These are phyloP conservation scores for Solen grandis DNA, from an alignment of 1,140 invertebrate species.

Conservation along the genomic window DNA sequence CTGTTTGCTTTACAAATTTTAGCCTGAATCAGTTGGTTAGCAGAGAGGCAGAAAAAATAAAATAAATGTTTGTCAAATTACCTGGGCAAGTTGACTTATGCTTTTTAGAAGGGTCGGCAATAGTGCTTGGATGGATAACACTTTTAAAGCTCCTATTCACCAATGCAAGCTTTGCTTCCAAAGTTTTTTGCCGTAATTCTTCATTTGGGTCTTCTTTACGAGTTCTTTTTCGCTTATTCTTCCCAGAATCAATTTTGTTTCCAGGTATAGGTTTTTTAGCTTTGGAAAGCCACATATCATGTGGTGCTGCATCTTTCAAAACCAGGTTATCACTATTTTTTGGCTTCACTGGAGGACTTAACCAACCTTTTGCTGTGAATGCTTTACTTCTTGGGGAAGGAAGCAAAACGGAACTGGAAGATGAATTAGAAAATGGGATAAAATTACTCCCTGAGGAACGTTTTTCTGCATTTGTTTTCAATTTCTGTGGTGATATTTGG, in stretches of 20 bases:
- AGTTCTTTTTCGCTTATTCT: slow-evolving; percentile 17
- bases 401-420: background rate
- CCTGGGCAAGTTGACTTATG: background rate
- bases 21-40: too few relatives aligned
- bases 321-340: background rate
- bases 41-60: too few relatives aligned
- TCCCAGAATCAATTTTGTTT: background rate
- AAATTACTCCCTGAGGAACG: background rate
- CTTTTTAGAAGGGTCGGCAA: background rate
- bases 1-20: too few relatives aligned
- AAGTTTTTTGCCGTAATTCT: background rate
- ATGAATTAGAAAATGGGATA: background rate
- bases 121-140: slow-evolving; percentile 9
- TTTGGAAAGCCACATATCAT: slow-evolving; percentile 36
- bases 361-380: too few relatives aligned
- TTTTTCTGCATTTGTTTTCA: slow-evolving; percentile 38
- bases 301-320: background rate
- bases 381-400: background rate
- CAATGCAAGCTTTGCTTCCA: slow-evolving; percentile 10
- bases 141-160: slow-evolving; percentile 8
- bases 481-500: slow-evolving; percentile 31
- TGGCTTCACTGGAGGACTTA: background rate
- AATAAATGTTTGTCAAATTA: too few relatives aligned
- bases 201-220: background rate
- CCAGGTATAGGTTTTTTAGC: background rate